Conservation (phyloP, 2,888 invertebrate genomes). For the Ormia ochracea region DNA sequence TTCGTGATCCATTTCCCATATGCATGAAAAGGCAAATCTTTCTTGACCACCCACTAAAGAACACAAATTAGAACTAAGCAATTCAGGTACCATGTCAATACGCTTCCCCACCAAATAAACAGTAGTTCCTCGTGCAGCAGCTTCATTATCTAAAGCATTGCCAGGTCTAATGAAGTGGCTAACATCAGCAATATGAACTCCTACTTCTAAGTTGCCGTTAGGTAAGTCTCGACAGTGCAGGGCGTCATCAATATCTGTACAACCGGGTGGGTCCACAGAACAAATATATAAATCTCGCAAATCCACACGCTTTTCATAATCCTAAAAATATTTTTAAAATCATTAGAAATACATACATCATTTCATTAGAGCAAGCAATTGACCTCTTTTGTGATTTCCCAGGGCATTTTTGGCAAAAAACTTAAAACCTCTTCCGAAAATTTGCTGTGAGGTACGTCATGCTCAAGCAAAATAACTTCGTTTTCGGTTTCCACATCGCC, state of each 20-base stretch:
- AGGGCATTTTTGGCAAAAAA: constrained; percentile 92
- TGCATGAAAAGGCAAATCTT: constrained; percentile 94
- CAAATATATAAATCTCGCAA: constrained; percentile 91
- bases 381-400: constrained; percentile 91
- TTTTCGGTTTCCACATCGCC: constrained; percentile 98
- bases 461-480: constrained; percentile 95
- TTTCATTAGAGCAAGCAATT: constrained; percentile 59
- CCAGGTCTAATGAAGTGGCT: constrained; percentile 96
- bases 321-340: constrained; percentile 77
- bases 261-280: constrained; percentile 98
- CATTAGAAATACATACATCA: neutral
- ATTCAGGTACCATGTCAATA: constrained; percentile 92
- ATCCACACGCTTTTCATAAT: constrained; percentile 87
- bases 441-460: constrained; percentile 96
- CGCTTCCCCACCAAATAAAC: constrained; percentile 96
- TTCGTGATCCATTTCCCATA: constrained; percentile 93
- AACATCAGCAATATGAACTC: constrained; percentile 99
- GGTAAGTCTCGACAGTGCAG: constrained; percentile 89
- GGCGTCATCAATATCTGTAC: constrained; percentile 99
- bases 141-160: constrained; percentile 94
- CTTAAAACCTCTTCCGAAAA: constrained; percentile 96
- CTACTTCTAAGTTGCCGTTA: constrained; percentile 88
- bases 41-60: constrained; percentile 94
- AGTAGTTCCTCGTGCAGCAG: constrained; percentile 94
- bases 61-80: constrained; percentile 96